Evolutionary conservation across 2,113 vertebrate species (phyloP), one percentile per base, ranked within the genome.

Genomic region (Tachuris rubrigastra): DNA sequence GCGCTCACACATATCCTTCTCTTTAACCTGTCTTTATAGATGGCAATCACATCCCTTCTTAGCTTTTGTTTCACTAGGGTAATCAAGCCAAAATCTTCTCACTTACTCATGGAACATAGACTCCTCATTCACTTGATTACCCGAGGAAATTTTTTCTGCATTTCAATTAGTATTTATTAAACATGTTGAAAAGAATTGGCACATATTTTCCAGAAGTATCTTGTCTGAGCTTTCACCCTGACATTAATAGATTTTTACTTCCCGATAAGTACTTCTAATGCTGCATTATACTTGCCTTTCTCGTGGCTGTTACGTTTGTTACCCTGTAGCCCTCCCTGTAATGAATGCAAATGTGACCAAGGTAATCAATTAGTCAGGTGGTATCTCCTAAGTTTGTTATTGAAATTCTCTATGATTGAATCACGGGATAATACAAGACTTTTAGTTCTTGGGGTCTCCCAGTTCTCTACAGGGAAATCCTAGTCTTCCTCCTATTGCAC

Each of bases 81-180:
- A 93, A 91, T 91, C 90, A 94, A 89, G 60, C 41, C 28, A 77
- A 69, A 87, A 69, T 69, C 53, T 66, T 89, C 41, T 67, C 8
- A 39, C 85, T 89, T 94, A 44, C 25, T 87, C 37, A 41, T 41
- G 37, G 31, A 94, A 69, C 25, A n/a, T 12, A 58, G 17, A 6
- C 31, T 89, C 55, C 74, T 94, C 42, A 73, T 80, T 89, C 65
- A 53, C 55, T 69, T 93, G 65, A 96, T 95, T 93, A 69, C 14
- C 16, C 14, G 31, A 89, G 55, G 46, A 77, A 42, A 31, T 30
- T 46, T 86, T 68, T 47, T 21, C 60, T 94, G 28, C 59, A 31
- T 87, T 87, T 91, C 77, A 85, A 86, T 89, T 76, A 65, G 8
- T 50, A 83, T 83, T 86, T 90, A 79, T 94, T 86, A 83, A 92